phyloP scores from a whole-genome alignment of 2,797 vertebrate genomes.

The Leuciscus waleckii region DNA sequence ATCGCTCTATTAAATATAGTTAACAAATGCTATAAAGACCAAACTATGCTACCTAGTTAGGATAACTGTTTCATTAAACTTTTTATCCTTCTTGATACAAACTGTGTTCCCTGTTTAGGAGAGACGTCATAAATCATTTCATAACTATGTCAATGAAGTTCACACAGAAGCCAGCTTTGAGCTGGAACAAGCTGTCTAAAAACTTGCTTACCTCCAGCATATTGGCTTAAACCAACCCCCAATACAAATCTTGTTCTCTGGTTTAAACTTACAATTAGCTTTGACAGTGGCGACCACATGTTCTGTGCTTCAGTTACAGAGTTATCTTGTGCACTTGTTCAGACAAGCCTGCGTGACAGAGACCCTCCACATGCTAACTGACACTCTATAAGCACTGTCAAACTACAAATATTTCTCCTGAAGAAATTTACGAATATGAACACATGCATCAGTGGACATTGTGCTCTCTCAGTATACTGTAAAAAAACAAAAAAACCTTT shows the following conservation, averaged over 20 bases:
- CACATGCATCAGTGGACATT: not conserved
- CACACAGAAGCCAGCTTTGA: not conserved
- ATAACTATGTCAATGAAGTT: not conserved
- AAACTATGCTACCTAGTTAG: not conserved
- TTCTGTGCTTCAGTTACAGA: slow-evolving; percentile 60
- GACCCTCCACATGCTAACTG: slow-evolving; percentile 62
- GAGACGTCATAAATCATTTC: not conserved
- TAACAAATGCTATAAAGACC: not conserved
- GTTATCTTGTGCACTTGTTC: slow-evolving; percentile 70
- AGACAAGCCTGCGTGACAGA: slow-evolving; percentile 66
- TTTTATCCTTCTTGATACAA: not conserved
- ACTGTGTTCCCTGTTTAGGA: not conserved
- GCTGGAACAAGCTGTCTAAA: not conserved
- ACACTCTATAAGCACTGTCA: slow-evolving; percentile 16
- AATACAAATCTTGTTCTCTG: slow-evolving; percentile 55
- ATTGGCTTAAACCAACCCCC: slow-evolving; percentile 10
- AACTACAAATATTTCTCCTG: not conserved
- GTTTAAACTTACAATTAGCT: slow-evolving; percentile 60
- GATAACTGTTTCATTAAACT: not conserved
- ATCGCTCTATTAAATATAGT: not conserved
- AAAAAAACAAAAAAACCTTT: not conserved
- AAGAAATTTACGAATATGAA: not conserved
- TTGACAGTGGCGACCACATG: slow-evolving; percentile 55
- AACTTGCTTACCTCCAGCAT: not conserved
- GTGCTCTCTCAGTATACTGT: not conserved